Base-by-base conservation (phyloP, 2,888 invertebrate genomes). In the Flexamia atlantica region DNA sequence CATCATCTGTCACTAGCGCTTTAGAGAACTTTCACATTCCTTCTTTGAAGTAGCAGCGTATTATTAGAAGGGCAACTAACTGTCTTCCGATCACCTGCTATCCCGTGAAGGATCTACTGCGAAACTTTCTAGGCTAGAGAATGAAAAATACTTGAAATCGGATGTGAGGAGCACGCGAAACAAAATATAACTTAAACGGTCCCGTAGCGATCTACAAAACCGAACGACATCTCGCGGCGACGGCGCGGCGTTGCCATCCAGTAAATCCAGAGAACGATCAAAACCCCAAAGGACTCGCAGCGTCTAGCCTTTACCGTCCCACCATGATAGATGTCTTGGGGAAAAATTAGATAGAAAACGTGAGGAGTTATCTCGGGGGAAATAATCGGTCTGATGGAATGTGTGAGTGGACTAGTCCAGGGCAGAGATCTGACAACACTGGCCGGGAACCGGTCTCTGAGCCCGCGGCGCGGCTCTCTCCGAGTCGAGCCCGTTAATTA, bases 351-450 rank as follows among this genome's bases (percentile, higher is more conserved):
- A 64, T 72, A 72, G 36, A 57, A 32, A 53, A 79, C 79, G 79
- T 79, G 79, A 53, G 79, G 79, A 79, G 79, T 79, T 79, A 79
- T 50, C 79, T 79, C 28, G 30, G 72, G 1, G 74, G 40, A 70
- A 70, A 70, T 70, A 70, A 70, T 70, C 40, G 74, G 74, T 42
- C 57, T 79, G 79, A 79, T 79, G 79, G 79, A 79, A 79, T 79
- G 79, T 79, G 79, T 79, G 79, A 30, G 76, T 42, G 42, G 72
- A 50, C 76, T 76, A 76, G 46, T 76, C 50, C 76, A 76, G 76
- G 23, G 46, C 79, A 30, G 57, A 79, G 57, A 74, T 32, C 57
- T 83, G 82, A 60, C 82, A 83, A 83, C 82, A 83, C 74, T 36
- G 82, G 32, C 12, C 0, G 28, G 32, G 60, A 83, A 83, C 82